Conservation (phyloP, 2,113 vertebrate genomes). For the Pyrgilauda ruficollis region DNA sequence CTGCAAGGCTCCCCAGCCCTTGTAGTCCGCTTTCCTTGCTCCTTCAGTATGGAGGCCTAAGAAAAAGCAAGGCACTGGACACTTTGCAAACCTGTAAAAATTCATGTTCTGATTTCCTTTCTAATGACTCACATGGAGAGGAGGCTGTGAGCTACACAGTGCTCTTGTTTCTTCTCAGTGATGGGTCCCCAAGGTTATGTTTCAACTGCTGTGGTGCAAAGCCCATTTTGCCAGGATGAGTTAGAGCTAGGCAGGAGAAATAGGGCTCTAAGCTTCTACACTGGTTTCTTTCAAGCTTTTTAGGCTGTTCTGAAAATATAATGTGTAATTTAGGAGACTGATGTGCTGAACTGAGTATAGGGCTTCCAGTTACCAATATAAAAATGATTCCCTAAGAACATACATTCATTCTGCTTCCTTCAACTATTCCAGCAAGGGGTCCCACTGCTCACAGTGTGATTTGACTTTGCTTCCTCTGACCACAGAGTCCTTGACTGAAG, state of each 20-base stretch:
- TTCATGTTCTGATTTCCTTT: background rate
- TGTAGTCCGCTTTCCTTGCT: background rate
- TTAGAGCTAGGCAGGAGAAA: background rate
- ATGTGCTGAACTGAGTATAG: background rate
- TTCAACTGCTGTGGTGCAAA: background rate
- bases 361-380: constrained; percentile 22
- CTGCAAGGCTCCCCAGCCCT: background rate
- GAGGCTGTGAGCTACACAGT: background rate
- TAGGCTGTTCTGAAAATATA: constrained; percentile 20
- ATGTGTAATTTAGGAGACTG: constrained; percentile 13
- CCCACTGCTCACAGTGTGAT: background rate
- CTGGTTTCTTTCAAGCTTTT: constrained; percentile 4
- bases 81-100: background rate
- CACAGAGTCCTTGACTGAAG: background rate
- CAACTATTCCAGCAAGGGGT: background rate
- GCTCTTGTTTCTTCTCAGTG: background rate
- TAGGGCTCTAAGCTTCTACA: background rate
- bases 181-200: background rate
- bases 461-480: background rate
- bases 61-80: background rate
- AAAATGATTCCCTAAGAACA: constrained; percentile 8
- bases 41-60: background rate
- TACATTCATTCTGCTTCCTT: background rate
- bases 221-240: background rate
- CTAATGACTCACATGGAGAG: background rate